Base-by-base conservation (phyloP, 2,888 invertebrate genomes). In the Rotaria macrura region DNA sequence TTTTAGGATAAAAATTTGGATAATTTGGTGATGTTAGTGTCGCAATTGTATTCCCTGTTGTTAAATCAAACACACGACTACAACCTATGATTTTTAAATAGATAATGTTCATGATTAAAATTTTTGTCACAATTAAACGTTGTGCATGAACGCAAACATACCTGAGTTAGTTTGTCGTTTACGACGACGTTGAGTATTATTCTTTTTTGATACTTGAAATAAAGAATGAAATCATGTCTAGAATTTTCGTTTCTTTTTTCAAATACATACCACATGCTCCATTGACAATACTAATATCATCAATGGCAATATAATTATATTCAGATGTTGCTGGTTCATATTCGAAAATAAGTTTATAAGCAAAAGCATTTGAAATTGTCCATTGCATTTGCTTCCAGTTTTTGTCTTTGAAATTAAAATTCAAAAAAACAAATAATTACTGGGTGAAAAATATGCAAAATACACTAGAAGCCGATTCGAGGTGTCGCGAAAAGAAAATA, bases 21-120 rank as follows among this genome's bases (percentile, higher is more conserved):
- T 79, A 79, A 79, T 79, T 79, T 23, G 79, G 79, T n/a, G 79
- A 79, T 43, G n/a, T 43, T 79, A 79, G 25, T n/a, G 79, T 10
- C 12, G 14, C 43, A 25, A 12, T 14, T 23, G 43, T 9, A 25
- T 43, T 40, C 23, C 0, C 10, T 17, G 14, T 20, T 43, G 40
- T 40, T 14, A 79, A 14, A 79, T 79, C 43, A n/a, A 79, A 43
- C 10, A 79, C 79, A 43, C 79, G 25, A 40, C 43, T 79, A 79
- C 79, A 79, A 79, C 43, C 79, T 79, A n/a, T 17, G n/a, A 29
- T 29, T 14, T 29, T 49, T 3, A 49, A 65, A 65, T 2, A 34
- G n/a, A 65, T 5, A 65, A 65, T 12, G 14, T 29, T 29, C 4
- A 65, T 10, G 12, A 65, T 12, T 29, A 29, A n/a, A 34, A 65